Evolutionary conservation across 2,888 invertebrate genomes (phyloP), one percentile per base, ranked within the genome.

Genomic region (Trypoxylon attenuatum): DNA sequence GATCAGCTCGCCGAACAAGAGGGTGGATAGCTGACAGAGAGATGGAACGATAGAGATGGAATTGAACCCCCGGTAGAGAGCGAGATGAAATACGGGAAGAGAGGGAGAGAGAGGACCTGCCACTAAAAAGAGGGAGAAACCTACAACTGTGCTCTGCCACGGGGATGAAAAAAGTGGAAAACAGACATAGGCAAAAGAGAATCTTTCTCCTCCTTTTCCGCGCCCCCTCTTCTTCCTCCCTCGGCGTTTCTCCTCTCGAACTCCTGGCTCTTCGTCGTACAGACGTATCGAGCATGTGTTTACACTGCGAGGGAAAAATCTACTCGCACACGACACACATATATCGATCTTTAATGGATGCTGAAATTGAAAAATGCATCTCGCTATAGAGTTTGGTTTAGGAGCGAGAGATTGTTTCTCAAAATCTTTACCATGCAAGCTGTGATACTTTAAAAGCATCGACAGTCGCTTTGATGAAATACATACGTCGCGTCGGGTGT

Each of bases 161-260:
- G 60, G 67, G 70, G 70, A 55, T 41, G 58, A 72, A 73, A 70
- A 69, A 73, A 78, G 79, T 73, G 72, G 74, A 82, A 82, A 80
- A 77, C 74, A 81, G 77, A 77, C 79, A 80, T 79, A 77, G 73
- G 69, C 61, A 64, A 77, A 68, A 53, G 73, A 69, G 67, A 74
- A 70, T 73, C 71, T 73, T 76, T 70, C 64, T 70, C 43, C 42
- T 53, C 45, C 33, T 43, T 33, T 1, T 29, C 39, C 50, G n/a
- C 27, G 52, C 38, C 27, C 6, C n/a, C n/a, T 33, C 1, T 5
- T 50, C 27, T 18, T 25, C 25, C 50, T 8, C 25, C 55, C 8
- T 10, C 15, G 45, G 10, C 45, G 50, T 13, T 25, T 39, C 51
- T 46, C 54, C 29, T 25, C 45, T 52, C 51, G 58, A 33, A 4